A percentile compares a stretch with the other conserved stretches of the same genome.
Conservation (phyloP, 2,113 vertebrate species). For the Amphiprion ocellaris region DNA sequence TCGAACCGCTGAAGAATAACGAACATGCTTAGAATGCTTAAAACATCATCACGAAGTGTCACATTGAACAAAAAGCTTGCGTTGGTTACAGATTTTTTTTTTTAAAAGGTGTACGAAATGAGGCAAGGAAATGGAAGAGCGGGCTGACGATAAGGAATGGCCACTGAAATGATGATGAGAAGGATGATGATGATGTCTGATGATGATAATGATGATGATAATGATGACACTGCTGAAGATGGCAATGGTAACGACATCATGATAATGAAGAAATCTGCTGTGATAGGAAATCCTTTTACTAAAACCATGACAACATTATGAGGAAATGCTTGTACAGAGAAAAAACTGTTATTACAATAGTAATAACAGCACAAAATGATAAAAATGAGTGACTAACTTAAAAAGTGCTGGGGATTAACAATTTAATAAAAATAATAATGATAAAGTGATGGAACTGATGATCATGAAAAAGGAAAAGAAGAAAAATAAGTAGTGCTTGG, state of each 20-base stretch:
- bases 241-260: background rate
- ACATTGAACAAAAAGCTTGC: constrained; percentile 65
- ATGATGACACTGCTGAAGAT: background rate
- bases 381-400: background rate
- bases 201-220: background rate
- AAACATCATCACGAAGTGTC: constrained; percentile 62
- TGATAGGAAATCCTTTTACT: background rate
- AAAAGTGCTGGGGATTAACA: background rate
- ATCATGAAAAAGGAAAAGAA: background rate
- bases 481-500: background rate
- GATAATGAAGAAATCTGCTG: background rate
- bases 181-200: background rate
- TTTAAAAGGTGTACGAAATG: constrained; percentile 41
- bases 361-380: background rate
- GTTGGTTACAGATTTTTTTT: constrained; percentile 16
- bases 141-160: constrained; percentile 16
- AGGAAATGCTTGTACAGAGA: background rate
- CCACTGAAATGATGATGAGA: background rate
- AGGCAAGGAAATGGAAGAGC: constrained; percentile 18
- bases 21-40: constrained; percentile 78
- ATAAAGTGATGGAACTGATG: background rate
- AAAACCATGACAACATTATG: background rate
- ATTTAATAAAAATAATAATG: background rate
- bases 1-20: constrained; percentile 73
- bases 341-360: background rate